Evolutionary conservation across 2,888 invertebrate genomes (phyloP), one percentile per base, ranked within the genome.

Genomic region (Leptinotarsa juncta): DNA sequence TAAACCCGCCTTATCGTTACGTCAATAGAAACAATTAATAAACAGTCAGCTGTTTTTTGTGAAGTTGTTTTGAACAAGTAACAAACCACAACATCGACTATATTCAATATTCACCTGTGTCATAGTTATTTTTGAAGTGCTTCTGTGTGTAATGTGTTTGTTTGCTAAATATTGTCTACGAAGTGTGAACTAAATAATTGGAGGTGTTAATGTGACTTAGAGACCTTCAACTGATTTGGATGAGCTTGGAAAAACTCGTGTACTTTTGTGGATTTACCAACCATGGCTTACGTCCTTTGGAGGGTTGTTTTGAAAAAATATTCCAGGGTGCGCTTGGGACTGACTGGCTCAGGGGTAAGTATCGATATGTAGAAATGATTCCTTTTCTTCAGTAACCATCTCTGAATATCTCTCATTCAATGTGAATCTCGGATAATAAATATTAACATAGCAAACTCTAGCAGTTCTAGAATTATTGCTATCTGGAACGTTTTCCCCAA

Each of bases 241-340:
- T 80, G 78, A 74, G 71, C 74, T 70, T 74, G 55, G 78, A 71
- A 67, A 68, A 74, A 73, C 62, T 78, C 67, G 76, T 65, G 67
- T 77, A 80, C 74, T 73, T 78, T 75, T 72, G 78, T 79, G 79
- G 73, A 73, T 76, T 75, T 67, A 79, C 78, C 67, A 68, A 81
- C 76, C 76, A 91, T 91, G 91, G 91, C 91, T 80, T 91, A 91
- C 86, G 90, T 91, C 77, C 87, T 91, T 78, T 91, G 90, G 91
- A 88, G 90, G 82, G 90, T 91, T 79, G 87, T 91, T 77, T 90
- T 90, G 90, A 91, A 91, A 85, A 91, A 90, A 83, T 91, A 91
- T 84, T 89, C 90, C 81, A 90, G 89, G 86, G 90, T 91, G 79
- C 87, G 91, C 72, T 84, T 91, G 71, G 90, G 91, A 83, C 87